Evolutionary conservation across 2,113 vertebrate species (phyloP).

Genomic region (Promerops cafer): DNA sequence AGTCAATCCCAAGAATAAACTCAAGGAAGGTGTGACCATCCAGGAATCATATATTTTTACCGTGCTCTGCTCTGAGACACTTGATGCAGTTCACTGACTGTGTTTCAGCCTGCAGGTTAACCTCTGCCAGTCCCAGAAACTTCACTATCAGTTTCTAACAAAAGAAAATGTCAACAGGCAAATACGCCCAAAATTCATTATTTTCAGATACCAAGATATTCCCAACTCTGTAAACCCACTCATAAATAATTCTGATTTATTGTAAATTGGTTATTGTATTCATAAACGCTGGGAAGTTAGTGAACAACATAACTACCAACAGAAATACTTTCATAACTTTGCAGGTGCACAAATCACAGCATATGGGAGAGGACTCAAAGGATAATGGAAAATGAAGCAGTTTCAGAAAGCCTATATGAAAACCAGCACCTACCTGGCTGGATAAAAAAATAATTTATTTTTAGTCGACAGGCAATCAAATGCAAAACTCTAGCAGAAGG

Average conservation of each 20-base stretch:
- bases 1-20: neutral
- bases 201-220: slow-evolving; percentile 58
- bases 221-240: slow-evolving; percentile 31
- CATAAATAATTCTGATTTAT: slow-evolving; percentile 72
- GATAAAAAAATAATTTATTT: neutral
- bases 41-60: neutral
- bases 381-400: slow-evolving; percentile 55
- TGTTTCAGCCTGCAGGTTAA: neutral
- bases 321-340: slow-evolving; percentile 71
- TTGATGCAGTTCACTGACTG: neutral
- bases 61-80: neutral
- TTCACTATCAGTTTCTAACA: slow-evolving; percentile 49
- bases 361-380: slow-evolving; percentile 68
- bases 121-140: slow-evolving; percentile 25
- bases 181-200: slow-evolving; percentile 47
- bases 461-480: neutral
- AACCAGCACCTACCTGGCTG: slow-evolving; percentile 24
- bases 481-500: neutral
- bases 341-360: slow-evolving; percentile 72
- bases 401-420: slow-evolving; percentile 42
- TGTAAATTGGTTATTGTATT: slow-evolving; percentile 52
- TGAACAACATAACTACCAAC: slow-evolving; percentile 61
- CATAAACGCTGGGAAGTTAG: slow-evolving; percentile 57
- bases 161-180: slow-evolving; percentile 35
- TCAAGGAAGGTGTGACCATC: neutral